Conservation (phyloP, 2,888 invertebrate genomes). For the Brachynemurus nebulosus region DNA sequence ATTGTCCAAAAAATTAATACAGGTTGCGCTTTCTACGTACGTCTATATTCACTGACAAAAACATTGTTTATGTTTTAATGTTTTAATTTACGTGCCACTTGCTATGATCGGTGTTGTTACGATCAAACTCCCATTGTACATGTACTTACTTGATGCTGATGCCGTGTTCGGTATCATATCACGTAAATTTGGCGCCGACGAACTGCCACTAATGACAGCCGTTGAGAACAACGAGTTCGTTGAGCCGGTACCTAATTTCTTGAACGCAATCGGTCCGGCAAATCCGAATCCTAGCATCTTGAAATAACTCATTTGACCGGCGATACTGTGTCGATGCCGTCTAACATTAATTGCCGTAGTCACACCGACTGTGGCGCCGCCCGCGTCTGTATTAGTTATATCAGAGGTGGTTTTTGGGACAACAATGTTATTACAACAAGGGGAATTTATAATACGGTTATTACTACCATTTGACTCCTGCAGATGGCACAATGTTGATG, state of each 20-base stretch:
- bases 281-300: constrained; percentile 73
- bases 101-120: too few relatives aligned
- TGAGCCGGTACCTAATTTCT: constrained; percentile 49
- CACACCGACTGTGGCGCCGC: constrained; percentile 21
- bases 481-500: background rate
- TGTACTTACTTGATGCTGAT: constrained; percentile 54
- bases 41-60: background rate
- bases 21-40: too few relatives aligned
- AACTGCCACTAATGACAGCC: constrained; percentile 89
- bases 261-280: constrained; percentile 37
- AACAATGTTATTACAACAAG: background rate
- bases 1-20: too few relatives aligned
- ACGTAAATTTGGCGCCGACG: constrained; percentile 79
- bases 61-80: too few relatives aligned
- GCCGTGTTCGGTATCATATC: constrained; percentile 71
- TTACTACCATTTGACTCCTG: background rate
- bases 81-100: too few relatives aligned
- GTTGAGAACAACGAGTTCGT: constrained; percentile 87
- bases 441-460: background rate
- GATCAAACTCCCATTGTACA: too few relatives aligned
- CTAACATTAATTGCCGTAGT: constrained; percentile 34
- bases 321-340: constrained; percentile 91
- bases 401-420: constrained; percentile 4
- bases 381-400: constrained; percentile 9
- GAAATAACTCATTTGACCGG: constrained; percentile 89